These are phyloP conservation scores for Rotaria socialis DNA, from an alignment of 2,888 invertebrate genomes.

Conservation along the genomic window DNA sequence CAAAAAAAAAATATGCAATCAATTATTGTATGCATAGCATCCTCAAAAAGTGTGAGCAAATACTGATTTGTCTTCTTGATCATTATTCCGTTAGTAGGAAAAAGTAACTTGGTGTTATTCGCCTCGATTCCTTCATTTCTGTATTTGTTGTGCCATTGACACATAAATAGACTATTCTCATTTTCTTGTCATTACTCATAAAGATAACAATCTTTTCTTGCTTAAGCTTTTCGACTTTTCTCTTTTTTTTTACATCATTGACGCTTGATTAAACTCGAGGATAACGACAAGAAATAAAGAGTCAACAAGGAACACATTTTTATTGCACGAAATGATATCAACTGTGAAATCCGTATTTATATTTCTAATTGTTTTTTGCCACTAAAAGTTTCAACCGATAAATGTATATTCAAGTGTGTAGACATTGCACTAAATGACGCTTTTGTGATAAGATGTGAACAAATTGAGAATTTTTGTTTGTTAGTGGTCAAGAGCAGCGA, in stretches of 20 bases:
- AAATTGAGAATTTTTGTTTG: slow-evolving; percentile 11
- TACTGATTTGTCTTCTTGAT: slow-evolving; percentile 12
- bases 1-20: background rate
- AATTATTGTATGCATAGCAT: background rate
- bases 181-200: background rate
- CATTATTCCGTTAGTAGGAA: background rate
- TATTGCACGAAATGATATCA: slow-evolving; percentile 9
- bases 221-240: background rate
- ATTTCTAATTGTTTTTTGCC: slow-evolving; percentile 26
- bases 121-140: background rate
- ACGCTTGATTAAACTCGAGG: slow-evolving; percentile 29
- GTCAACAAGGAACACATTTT: background rate
- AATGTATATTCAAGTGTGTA: background rate
- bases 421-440: slow-evolving; percentile 24
- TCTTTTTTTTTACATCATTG: slow-evolving; percentile 11
- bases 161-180: background rate
- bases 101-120: background rate
- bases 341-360: slow-evolving; percentile 24
- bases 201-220: background rate
- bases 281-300: background rate
- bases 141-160: background rate
- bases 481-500: slow-evolving; percentile 32
- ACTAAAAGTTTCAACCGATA: background rate
- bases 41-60: slow-evolving; percentile 32
- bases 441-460: slow-evolving; percentile 22